Base-by-base conservation (phyloP, 2,797 vertebrate species). In the Scomberomorus guttatus region DNA sequence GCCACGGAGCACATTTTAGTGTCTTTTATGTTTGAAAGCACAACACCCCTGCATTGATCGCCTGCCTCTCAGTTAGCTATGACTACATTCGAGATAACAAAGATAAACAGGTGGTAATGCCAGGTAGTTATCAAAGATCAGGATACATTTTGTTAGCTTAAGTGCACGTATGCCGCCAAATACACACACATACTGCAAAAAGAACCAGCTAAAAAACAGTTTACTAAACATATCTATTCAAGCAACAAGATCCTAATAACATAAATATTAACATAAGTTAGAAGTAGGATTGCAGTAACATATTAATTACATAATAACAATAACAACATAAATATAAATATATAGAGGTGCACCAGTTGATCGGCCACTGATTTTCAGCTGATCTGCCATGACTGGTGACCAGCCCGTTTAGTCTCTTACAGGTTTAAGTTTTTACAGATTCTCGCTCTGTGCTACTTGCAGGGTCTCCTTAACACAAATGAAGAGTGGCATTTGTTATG, bases 61-160 rank as follows among this genome's bases (percentile, higher is more conserved):
- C 10, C 20, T 27, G 27, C 20, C 4, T 0, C 15, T 44, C 55
- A 37, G 37, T 72, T 25, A 32, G 42, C 48, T 24, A 3, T 56
- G 70, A 34, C 17, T 50, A 29, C 22, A 65, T 46, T 10, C 22
- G 54, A 48, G 37, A 79, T 64, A 61, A 62, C 34, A 52, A 32
- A 75, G 11, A 72, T 29, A 46, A 72, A 60, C 9, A 18, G 6
- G 4, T n/a, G 4, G 10, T 25, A 51, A 22, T 50, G 29, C 3
- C 0, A 57, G 27, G 27, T 5, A n/a, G 25, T 56, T 55, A 22
- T 68, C 46, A 22, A 13, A 18, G 46, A 20, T 69, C 25, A 18
- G 6, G 32, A 59, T 24, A 34, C 6, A 5, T 20, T 59, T 70
- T 56, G 4, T 42, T 17, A 59, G 7, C 22, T 15, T 1, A 42